Evolutionary conservation across 2,888 invertebrate species (phyloP).

Genomic region (Apamea monoglypha): DNA sequence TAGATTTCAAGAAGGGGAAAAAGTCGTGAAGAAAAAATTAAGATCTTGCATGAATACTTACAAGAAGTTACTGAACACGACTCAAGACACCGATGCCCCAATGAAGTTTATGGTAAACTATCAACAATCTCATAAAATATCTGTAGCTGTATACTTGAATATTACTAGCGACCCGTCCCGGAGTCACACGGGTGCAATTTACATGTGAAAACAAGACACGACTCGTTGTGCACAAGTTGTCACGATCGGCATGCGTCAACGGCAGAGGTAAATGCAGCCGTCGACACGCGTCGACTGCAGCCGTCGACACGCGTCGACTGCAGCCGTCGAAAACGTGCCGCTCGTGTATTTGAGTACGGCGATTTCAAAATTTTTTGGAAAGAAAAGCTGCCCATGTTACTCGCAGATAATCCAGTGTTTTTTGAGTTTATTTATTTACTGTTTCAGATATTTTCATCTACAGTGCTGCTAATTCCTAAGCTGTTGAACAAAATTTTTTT

Average conservation of each 20-base stretch:
- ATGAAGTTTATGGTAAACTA: slow-evolving; percentile 26
- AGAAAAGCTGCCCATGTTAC: too few species aligned
- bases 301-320: too few species aligned
- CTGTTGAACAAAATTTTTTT: neutral
- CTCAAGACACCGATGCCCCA: neutral
- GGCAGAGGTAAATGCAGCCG: too few species aligned
- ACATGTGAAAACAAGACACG: too few species aligned
- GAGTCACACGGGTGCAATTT: neutral
- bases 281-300: too few species aligned
- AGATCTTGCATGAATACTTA: neutral
- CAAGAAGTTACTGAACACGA: slow-evolving; percentile 20
- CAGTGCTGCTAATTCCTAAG: neutral
- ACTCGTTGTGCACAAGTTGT: too few species aligned
- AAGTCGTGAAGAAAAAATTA: slow-evolving; percentile 15
- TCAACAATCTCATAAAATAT: neutral
- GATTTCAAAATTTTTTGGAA: too few species aligned
- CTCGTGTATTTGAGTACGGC: too few species aligned
- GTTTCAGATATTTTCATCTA: slow-evolving; percentile 25
- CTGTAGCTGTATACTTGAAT: neutral
- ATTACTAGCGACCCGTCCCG: neutral
- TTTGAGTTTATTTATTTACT: neutral
- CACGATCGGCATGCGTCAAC: too few species aligned
- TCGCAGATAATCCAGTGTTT: too few species aligned
- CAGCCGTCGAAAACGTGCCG: too few species aligned
- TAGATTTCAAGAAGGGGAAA: slow-evolving; percentile 15